Evolutionary conservation across 2,888 invertebrate species (phyloP).

Genomic region (Parapristionchus giblindavisi): DNA sequence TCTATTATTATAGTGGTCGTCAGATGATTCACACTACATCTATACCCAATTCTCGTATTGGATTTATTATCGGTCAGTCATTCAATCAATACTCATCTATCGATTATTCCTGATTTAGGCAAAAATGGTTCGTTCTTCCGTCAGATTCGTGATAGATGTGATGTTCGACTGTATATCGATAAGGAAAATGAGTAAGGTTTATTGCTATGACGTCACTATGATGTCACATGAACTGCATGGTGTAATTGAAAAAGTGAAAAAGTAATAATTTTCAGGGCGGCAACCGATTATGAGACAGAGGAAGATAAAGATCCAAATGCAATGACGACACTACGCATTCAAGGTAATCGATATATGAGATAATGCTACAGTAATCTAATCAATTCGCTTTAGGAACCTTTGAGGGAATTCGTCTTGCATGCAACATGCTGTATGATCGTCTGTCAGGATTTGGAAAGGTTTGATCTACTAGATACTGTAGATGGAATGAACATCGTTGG

Average conservation of each 20-base stretch:
- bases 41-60: not conserved
- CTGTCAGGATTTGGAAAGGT: conserved; percentile 4
- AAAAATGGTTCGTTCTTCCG: conserved; percentile 21
- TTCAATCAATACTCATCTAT: not conserved
- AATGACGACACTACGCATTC: not conserved
- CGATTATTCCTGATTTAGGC: not conserved
- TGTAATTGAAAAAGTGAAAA: too few relatives aligned
- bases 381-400: not conserved
- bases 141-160: conserved; percentile 20
- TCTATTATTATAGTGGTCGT: not conserved
- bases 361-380: not conserved
- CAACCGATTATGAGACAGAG: not conserved
- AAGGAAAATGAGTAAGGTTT: too few relatives aligned
- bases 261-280: not conserved
- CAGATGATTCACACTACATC: not conserved
- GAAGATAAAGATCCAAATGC: not conserved
- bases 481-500: too few relatives aligned
- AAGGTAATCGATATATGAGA: not conserved
- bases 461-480: too few relatives aligned
- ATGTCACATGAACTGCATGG: too few relatives aligned
- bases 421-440: conserved; percentile 18
- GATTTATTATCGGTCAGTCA: conserved; percentile 18
- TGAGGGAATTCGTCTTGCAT: conserved; percentile 22
- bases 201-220: too few relatives aligned
- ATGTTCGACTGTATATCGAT: conserved; percentile 14